Base-by-base conservation (phyloP, 2,888 invertebrate species). In the Drosophila percnosoma region DNA sequence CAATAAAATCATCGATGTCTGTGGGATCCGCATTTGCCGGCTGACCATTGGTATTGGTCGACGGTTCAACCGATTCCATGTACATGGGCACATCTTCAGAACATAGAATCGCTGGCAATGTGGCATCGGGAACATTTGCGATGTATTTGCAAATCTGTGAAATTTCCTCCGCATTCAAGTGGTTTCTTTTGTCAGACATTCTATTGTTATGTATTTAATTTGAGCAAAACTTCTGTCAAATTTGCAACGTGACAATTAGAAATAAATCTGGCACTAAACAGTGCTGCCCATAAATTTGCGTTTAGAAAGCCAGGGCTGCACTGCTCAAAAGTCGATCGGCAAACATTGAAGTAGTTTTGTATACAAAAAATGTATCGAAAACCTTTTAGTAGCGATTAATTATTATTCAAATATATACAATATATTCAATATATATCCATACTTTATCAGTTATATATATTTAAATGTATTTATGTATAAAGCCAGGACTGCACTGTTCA, bases 161-260 rank as follows among this genome's bases (percentile, higher is more conserved):
- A 36, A 21, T 36, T 2, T 67, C 27, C n/a, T 15, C 42, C 15
- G 13, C 13, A 42, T 33, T 69, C 0, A 33, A 34, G 24, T 49
- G 58, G 13, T 55, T 31, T 15, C 63, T 71, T 0, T 8, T 13
- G 11, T 64, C 55, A 18, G 73, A 33, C 74, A 74, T 74, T 59
- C 1, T 69, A 7, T n/a, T 34, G 11, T 24, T 10, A 10, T 24
- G 15, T 15, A 10, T 4, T 42, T 3, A n/a, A 21, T 15, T 54
- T 53, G 27, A 18, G 24, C 34, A 15, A 36, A 11, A 24, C 13
- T 24, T 7, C 21, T 21, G 2, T 1, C 1, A 45, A 24, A 15
- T 1, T 0, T 1, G 4, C 0, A 51, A 36, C 57, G 49, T 57
- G 51, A 57, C 69, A 40, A 40, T 34, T 29, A 40, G 55, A 51